Base-by-base conservation (phyloP, 2,113 vertebrate genomes). In the Callopanchax toddi region DNA sequence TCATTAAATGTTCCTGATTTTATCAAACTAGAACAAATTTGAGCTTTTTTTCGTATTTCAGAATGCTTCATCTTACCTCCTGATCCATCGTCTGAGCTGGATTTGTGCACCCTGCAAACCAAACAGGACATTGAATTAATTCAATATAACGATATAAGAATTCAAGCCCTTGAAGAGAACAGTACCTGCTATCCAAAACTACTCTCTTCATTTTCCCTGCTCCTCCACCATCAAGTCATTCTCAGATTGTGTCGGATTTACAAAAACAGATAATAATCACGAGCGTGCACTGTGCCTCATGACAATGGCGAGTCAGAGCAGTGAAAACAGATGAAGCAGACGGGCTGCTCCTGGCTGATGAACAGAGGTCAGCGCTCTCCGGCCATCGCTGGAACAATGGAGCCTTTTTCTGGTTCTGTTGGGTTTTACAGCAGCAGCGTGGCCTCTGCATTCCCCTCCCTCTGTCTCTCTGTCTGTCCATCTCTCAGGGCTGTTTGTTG, bases 11-110 rank as follows among this genome's bases (percentile, higher is more conserved):
- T n/a, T n/a, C n/a, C n/a, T n/a, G n/a, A n/a, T n/a, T n/a, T n/a
- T n/a, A n/a, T n/a, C n/a, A n/a, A n/a, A n/a, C n/a, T n/a, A n/a
- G n/a, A n/a, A n/a, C n/a, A n/a, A n/a, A 32, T 32, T 6, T 32
- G 26, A 26, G 26, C 26, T 26, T 6, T 6, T n/a, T 3, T 32
- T 32, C 36, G 2, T 11, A 13, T 37, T 4, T 16, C 8, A 16
- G n/a, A 32, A 11, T 25, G 56, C 36, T 23, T 17, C 0, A 13
- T 3, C 92, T 90, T 74, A 98, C 96, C 97, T 85, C 94, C 93
- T 64, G 93, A 94, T 78, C 94, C 89, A 83, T 99, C 97, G 76
- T 99, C 97, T 0, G 94, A 95, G 87, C 92, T 94, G 49, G 96
- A 98, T 87, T 95, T 98, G 85, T 96, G 94, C 88, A 97, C 93